A percentile compares a stretch with the other conserved stretches of the same genome.
Evolutionary conservation across 2,888 invertebrate genomes (phyloP).

Genomic region (Calliopum simillimum): DNA sequence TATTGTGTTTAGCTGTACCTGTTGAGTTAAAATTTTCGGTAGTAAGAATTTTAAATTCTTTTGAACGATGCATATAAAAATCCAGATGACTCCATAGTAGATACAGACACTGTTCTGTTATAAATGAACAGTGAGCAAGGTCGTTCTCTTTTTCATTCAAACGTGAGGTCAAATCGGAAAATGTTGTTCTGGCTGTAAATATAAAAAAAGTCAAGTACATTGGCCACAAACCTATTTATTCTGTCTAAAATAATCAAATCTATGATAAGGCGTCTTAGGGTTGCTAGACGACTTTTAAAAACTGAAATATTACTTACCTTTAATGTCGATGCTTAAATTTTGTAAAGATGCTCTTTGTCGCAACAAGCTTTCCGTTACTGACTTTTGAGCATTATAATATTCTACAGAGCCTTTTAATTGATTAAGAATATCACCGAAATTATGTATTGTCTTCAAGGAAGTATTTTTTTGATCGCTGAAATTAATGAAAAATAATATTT

Average conservation of each 20-base stretch:
- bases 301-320: conserved; percentile 36
- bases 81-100: conserved; percentile 83
- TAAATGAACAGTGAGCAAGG: conserved; percentile 73
- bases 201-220: conserved; percentile 47
- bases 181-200: conserved; percentile 60
- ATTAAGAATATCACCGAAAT: conserved; percentile 70
- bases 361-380: conserved; percentile 68
- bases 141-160: conserved; percentile 72
- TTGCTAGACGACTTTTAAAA: background rate
- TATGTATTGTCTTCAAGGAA: conserved; percentile 64
- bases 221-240: no score
- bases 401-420: conserved; percentile 71
- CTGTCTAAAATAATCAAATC: no score
- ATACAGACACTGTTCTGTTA: conserved; percentile 79
- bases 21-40: conserved; percentile 43
- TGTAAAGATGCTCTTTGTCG: conserved; percentile 69
- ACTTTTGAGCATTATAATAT: conserved; percentile 70
- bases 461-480: conserved; percentile 48
- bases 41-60: conserved; percentile 50
- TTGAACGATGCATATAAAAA: conserved; percentile 75
- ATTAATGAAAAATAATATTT: no score
- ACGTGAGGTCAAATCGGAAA: conserved; percentile 68
- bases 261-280: no score
- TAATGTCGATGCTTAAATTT: conserved; percentile 69
- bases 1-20: conserved; percentile 7